Evolutionary conservation across 2,797 vertebrate genomes (phyloP), one percentile per base, ranked within the genome.

Genomic region (Potorous gilbertii): DNA sequence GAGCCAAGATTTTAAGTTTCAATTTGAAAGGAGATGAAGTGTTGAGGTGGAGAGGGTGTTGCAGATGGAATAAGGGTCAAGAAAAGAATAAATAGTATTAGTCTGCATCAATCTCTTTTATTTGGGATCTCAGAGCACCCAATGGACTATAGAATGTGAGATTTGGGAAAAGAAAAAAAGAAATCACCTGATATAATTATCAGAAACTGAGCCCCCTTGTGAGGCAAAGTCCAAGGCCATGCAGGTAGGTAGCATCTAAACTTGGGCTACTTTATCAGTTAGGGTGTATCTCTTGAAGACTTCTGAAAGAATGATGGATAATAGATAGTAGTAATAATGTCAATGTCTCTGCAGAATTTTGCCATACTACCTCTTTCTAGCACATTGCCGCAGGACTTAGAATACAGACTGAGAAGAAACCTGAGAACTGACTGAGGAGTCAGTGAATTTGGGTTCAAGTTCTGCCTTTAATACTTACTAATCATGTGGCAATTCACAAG

Each of bases 111-210:
- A 27, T 18, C n/a, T 21, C n/a, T 91, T 94, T 40, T 8, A 52
- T 31, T 34, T 18, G 62, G 29, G 55, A 40, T 55, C 27, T 96
- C 55, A 93, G 40, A 28, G 74, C 57, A 66, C 2, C 0, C 0
- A 90, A 54, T 31, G 24, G 40, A 90, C 12, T n/a, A 90, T 5
- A 54, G n/a, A n/a, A 27, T 10, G 1, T 74, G 54, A 56, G 11
- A 90, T n/a, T 28, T 29, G 0, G 18, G 29, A 50, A 52, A 28
- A 40, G 34, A 52, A 52, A 52, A 52, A 52, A 6, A 91, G 29
- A 5, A 10, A 0, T 27, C 34, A 1, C 13, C 6, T 3, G 54
- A 31, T 31, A 62, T 2, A 0, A 50, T 31, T n/a, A 29, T 16
- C 0, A 9, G 40, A 46, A 27, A 87, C 40, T 87, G 6, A 46